A percentile compares a stretch with the other conserved stretches of the same genome.
Conservation (phyloP, 23 tunicate species). For the Trididemnum clinides region DNA sequence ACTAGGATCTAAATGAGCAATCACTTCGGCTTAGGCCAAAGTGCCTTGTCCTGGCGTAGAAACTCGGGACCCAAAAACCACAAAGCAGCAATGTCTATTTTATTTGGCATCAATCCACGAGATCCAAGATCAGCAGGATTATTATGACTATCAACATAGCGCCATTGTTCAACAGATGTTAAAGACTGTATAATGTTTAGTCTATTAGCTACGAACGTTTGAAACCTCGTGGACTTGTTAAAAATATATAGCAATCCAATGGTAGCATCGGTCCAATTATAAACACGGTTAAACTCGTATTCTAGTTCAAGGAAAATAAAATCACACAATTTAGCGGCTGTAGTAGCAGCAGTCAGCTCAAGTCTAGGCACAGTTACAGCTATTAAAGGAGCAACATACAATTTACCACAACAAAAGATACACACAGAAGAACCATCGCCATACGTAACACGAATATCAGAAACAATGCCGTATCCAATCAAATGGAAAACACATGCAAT, state of each 20-base stretch:
- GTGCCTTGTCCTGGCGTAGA: not conserved
- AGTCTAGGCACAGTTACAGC: not conserved
- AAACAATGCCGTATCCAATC: conserved; percentile 42
- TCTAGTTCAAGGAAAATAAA: not conserved
- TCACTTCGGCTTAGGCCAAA: conserved; percentile 12
- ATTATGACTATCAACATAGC: conserved; percentile 10
- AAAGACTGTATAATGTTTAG: conserved; percentile 1
- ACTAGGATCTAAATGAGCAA: not conserved
- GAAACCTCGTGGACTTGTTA: conserved; percentile 27
- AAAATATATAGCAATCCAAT: conserved; percentile 33
- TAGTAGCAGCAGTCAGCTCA: conserved; percentile 22
- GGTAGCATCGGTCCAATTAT: conserved; percentile 50
- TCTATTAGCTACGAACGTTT: conserved; percentile 63
- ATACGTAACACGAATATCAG: conserved; percentile 17
- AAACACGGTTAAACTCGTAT: not conserved
- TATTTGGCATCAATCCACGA: conserved; percentile 19
- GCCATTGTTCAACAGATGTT: conserved; percentile 18
- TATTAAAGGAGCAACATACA: conserved; percentile 21
- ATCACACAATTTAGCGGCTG: not conserved
- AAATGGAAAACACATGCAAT: conserved; percentile 51
- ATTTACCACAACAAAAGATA: conserved; percentile 14
- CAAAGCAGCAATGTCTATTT: not conserved
- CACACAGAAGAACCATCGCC: not conserved
- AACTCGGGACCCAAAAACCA: conserved; percentile 51
- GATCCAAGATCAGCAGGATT: conserved; percentile 52